Conservation (phyloP, 2,113 vertebrate species). For the Hippocampus barbouri region DNA sequence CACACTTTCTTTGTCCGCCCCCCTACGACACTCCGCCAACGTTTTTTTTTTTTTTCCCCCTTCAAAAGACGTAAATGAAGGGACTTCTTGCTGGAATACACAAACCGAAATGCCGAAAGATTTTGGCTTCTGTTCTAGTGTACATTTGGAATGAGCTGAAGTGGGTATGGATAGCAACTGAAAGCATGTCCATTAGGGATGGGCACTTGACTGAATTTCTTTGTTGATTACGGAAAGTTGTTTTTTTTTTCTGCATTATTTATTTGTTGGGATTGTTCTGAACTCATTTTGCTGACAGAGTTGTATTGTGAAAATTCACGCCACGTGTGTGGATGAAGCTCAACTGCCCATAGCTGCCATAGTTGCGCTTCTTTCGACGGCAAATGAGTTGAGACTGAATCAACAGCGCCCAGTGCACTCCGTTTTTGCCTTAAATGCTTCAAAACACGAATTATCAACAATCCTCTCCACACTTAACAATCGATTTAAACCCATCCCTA, state of each 20-base stretch:
- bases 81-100: conserved; percentile 52
- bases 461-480: not conserved
- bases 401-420: not conserved
- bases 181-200: conserved; percentile 37
- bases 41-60: conserved; percentile 6
- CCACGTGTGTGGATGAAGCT: not conserved
- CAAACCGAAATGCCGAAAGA: conserved; percentile 52
- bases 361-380: not conserved
- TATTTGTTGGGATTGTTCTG: not conserved
- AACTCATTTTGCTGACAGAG: not conserved
- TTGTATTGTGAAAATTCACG: not conserved
- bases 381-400: not conserved
- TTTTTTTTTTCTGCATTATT: not conserved
- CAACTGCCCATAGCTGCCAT: not conserved
- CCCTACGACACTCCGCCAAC: conserved; percentile 38
- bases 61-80: conserved; percentile 50
- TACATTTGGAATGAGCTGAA: conserved; percentile 64
- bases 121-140: conserved; percentile 60
- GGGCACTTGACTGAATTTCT: not conserved
- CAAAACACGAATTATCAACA: not conserved
- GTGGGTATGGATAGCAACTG: conserved; percentile 51
- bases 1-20: conserved; percentile 29
- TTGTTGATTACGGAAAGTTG: not conserved
- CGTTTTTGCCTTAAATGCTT: not conserved
- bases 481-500: conserved; percentile 1